Conservation (phyloP, 2,797 vertebrate species). For the Hippoglossus hippoglossus region DNA sequence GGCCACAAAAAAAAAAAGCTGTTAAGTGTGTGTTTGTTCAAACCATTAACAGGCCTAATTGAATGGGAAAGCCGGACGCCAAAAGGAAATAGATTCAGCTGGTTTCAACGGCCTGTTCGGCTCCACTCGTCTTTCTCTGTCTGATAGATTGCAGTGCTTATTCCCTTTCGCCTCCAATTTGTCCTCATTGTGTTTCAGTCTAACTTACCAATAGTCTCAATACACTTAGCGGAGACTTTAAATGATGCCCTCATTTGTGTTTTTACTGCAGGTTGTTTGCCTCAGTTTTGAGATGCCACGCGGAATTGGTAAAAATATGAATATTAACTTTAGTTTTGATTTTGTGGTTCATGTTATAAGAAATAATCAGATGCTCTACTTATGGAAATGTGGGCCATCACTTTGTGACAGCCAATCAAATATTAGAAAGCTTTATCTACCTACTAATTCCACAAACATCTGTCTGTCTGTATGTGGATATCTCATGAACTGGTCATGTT, state of each 20-base stretch:
- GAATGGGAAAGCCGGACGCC: constrained; percentile 4
- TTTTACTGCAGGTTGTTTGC: background rate
- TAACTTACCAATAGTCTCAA: background rate
- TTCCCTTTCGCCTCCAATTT: background rate
- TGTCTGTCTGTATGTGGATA: too few relatives aligned
- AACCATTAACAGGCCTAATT: background rate
- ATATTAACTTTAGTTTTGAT: too few relatives aligned
- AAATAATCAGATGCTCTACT: background rate
- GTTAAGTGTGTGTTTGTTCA: background rate
- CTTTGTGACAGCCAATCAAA: background rate
- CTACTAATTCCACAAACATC: too few relatives aligned
- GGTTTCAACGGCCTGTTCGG: background rate
- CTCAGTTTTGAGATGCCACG: background rate
- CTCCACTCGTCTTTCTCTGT: background rate
- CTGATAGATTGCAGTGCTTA: background rate
- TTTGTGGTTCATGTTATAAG: background rate
- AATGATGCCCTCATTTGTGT: too few relatives aligned
- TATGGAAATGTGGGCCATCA: background rate
- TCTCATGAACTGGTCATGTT: too few relatives aligned
- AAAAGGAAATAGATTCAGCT: background rate
- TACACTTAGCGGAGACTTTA: too few relatives aligned
- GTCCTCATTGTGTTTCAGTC: background rate
- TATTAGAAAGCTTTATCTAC: too few relatives aligned
- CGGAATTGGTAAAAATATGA: too few relatives aligned
- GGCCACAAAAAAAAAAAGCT: constrained; percentile 1